Conservation (phyloP, 1,140 invertebrate species). For the Drosophila nasuta region DNA sequence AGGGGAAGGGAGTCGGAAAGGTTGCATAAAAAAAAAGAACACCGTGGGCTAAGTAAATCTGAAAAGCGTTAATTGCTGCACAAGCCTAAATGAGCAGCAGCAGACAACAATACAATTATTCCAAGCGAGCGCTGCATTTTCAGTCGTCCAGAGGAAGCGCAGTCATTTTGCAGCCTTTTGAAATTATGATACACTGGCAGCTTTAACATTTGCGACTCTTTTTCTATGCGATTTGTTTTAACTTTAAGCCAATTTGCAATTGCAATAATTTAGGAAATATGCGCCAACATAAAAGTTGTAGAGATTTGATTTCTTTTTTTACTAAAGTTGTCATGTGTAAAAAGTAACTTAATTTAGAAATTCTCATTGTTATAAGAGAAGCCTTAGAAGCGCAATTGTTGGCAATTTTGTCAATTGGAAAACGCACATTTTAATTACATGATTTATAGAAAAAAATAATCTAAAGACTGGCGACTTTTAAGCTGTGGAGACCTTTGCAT, state of each 20-base stretch:
- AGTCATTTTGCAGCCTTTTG: constrained; percentile 3
- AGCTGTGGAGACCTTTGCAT: too few relatives aligned
- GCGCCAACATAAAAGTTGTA: too few relatives aligned
- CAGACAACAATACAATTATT: constrained; percentile 54
- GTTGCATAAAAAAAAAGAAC: constrained; percentile 36
- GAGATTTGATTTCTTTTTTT: too few relatives aligned
- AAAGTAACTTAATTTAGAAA: too few relatives aligned
- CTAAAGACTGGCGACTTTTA: too few relatives aligned
- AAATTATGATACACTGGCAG: constrained; percentile 14
- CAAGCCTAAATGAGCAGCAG: constrained; percentile 40
- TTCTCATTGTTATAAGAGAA: too few relatives aligned
- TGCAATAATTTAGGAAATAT: background rate
- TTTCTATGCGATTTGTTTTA: background rate
- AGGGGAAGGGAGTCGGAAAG: constrained; percentile 15
- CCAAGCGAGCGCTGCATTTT: constrained; percentile 23
- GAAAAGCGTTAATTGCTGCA: constrained; percentile 63
- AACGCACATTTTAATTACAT: too few relatives aligned
- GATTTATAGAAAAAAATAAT: too few relatives aligned
- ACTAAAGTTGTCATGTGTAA: too few relatives aligned
- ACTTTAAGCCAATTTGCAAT: background rate
- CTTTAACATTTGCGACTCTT: background rate
- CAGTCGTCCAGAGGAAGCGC: constrained; percentile 17
- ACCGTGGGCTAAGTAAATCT: constrained; percentile 58
- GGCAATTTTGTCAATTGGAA: too few relatives aligned
- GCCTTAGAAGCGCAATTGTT: too few relatives aligned